Base-by-base conservation (phyloP, 1,140 invertebrate genomes). In the Antheraea pernyi region DNA sequence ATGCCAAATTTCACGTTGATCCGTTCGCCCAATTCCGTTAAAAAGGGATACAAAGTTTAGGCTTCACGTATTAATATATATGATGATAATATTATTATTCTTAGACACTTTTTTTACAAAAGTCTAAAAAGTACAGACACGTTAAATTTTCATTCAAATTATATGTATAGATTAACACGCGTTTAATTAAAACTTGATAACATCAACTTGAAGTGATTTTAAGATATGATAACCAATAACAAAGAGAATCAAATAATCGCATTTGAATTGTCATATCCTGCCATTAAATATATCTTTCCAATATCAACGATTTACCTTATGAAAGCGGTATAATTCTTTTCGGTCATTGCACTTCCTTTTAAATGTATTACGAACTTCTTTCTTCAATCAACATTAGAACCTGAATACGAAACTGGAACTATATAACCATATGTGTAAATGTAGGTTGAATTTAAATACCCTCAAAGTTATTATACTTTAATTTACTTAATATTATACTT, bases 261-360 rank as follows among this genome's bases (percentile, higher is more conserved):
- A 53, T 37, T 16, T 37, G 7, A n/a, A 63, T 36, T 37, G 30
- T 63, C 30, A 36, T 22, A 63, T 63, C 61, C 61, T 63, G 22
- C 37, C 30, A 63, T 63, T 63, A 63, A 63, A 37, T 30, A 63
- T 63, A 37, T 63, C 11, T n/a, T 63, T 63, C 16, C 46, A 53
- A 53, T 53, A 53, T 16, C 16, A 16, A 2, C 46, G 13, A 37
- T 36, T 61, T 13, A 53, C 46, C 46, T 53, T 53, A 53, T 16
- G 18, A 63, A 63, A 63, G 22, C 30, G n/a, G 61, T 63, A 37
- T 7, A 30, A 63, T 37, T 63, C n/a, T 37, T 37, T 37, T n/a
- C 7, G 30, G 61, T 37, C 30, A 37, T 63, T 63, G 61, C 37
- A 63, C 61, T 37, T 63, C 46, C 46, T 53, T 53, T 53, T 2